Conservation (phyloP, 1,140 invertebrate genomes). For the Homalodisca vitripennis region DNA sequence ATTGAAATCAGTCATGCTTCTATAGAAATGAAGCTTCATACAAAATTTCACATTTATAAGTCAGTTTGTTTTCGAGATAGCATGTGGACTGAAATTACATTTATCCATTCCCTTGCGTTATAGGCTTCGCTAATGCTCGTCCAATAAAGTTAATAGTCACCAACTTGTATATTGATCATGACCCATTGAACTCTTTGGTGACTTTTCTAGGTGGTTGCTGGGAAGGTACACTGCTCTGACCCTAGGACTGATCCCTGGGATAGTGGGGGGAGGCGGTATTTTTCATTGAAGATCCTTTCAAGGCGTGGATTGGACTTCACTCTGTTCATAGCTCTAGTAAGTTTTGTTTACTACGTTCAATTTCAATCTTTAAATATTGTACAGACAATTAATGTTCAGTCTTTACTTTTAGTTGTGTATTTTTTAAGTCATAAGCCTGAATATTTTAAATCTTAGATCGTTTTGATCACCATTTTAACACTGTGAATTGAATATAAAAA, state of each 20-base stretch:
- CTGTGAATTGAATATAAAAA: too few relatives aligned
- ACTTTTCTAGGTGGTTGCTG: not conserved
- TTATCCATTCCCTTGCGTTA: not conserved
- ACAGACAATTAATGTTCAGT: too few relatives aligned
- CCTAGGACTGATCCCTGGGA: not conserved
- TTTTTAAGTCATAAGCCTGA: too few relatives aligned
- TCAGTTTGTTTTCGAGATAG: not conserved
- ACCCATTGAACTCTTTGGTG: not conserved
- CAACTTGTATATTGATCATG: not conserved
- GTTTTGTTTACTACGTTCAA: too few relatives aligned
- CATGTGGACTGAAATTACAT: not conserved
- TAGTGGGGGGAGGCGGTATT: not conserved
- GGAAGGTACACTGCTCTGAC: not conserved
- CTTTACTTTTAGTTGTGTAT: too few relatives aligned
- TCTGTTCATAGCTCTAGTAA: not conserved
- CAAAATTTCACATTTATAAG: too few relatives aligned
- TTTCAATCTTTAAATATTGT: too few relatives aligned
- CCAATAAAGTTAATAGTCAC: not conserved
- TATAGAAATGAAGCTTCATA: too few relatives aligned
- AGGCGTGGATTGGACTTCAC: not conserved
- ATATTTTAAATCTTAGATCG: too few relatives aligned
- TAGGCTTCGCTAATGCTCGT: not conserved
- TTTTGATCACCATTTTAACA: too few relatives aligned
- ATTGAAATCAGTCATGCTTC: too few relatives aligned
- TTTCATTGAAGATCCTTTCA: conserved; percentile 7